Evolutionary conservation across 2,888 invertebrate species (phyloP), one percentile per base, ranked within the genome.

Genomic region (Nomada hirtipes): DNA sequence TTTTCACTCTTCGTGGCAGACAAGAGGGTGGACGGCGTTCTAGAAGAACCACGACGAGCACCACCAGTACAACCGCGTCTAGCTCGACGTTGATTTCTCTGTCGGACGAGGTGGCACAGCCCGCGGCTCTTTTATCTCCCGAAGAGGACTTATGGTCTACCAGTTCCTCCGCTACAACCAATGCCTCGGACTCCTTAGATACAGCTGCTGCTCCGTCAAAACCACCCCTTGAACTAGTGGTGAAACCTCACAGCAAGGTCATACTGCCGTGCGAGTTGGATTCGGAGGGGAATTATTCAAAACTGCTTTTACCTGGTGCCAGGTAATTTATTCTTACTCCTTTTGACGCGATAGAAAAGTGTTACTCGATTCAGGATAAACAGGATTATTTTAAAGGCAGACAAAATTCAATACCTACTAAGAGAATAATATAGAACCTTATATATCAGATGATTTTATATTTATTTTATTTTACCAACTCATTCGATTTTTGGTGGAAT

Each of bases 181-280:
- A 89, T 84, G 80, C 86, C 50, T 86, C 91, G 26, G 81, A 88
- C 64, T 87, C 89, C 82, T 72, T 88, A 64, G 89, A 90, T 74
- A 79, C 86, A 70, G 85, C 84, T 23, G 79, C 86, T 52, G 79
- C 87, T 67, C 85, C 90, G 47, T 86, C 89, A 65, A 89, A 88
- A 84, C 90, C 91, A 65, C 92, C 92, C 75, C 85, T 92, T 63
- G 92, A 93, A 78, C 89, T 93, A 65, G 90, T 92, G 83, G 93
- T 93, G 71, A 93, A 93, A 85, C 92, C 92, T 69, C 93, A 92
- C 83, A 91, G 88, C 83, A 92, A 93, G 89, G 91, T 93, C 88
- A 88, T 93, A 73, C 88, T 93, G 67, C 93, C 93, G 42, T 93
- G 93, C 89, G 93, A 93, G 77, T 90, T 93, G 72, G 93, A 93